phyloP scores from a whole-genome alignment of 2,113 vertebrate genomes.

The Sisor rabdophorus region DNA sequence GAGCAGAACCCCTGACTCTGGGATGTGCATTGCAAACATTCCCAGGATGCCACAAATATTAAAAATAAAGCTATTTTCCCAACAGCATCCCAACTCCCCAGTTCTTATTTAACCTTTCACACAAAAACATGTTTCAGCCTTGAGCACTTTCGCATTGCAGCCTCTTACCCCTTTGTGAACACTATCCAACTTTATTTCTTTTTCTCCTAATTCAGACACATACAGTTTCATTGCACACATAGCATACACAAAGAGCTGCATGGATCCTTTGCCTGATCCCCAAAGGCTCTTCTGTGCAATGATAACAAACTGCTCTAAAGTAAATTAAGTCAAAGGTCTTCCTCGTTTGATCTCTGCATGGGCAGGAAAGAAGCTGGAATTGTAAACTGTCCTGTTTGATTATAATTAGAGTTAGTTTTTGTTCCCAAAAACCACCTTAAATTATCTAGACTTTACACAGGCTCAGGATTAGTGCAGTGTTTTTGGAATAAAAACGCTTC shows the following conservation, averaged over 20 bases:
- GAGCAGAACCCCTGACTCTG: too few relatives aligned
- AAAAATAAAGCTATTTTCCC: not conserved
- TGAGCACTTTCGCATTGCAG: not conserved
- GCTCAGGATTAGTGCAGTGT: conserved; percentile 11
- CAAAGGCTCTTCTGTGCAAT: not conserved
- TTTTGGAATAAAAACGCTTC: conserved; percentile 21
- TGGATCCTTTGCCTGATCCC: not conserved
- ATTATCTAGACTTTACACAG: conserved; percentile 40
- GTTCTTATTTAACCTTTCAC: conserved; percentile 20
- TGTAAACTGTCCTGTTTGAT: not conserved
- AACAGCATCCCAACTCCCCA: not conserved
- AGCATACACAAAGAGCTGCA: not conserved
- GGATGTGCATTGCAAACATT: not conserved
- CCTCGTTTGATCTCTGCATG: conserved; percentile 31
- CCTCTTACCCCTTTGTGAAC: conserved; percentile 16
- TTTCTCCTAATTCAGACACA: not conserved
- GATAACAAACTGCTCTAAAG: conserved; percentile 32
- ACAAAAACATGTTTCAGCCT: conserved; percentile 16
- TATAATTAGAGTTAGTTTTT: not conserved
- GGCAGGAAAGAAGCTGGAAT: not conserved
- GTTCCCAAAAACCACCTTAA: not conserved
- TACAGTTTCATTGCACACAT: not conserved
- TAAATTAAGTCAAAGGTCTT: conserved; percentile 31
- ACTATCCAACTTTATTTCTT: not conserved
- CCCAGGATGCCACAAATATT: not conserved